Evolutionary conservation across 2,113 vertebrate genomes (phyloP), one percentile per base, ranked within the genome.

Genomic region (Eidolon helvum): DNA sequence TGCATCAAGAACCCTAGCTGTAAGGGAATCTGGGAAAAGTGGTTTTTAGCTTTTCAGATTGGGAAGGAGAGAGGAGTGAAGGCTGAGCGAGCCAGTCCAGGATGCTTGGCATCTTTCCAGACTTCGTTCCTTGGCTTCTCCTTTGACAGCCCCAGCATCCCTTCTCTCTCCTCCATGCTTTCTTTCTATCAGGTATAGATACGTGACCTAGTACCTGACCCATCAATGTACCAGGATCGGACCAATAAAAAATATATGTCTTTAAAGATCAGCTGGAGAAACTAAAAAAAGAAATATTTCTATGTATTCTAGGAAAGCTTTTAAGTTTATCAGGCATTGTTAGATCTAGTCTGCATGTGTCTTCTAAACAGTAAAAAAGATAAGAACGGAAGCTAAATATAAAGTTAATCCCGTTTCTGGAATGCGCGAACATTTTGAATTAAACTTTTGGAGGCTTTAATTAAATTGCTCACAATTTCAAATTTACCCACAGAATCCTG

Each of bases 401-500:
- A n/a, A 53, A 38, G 40, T n/a, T 7, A 80, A 63, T 57, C 24
- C 4, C 19, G 69, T 77, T 87, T 24, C 19, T 82, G 28, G 33
- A 83, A 48, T 66, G 21, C 35, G 79, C 12, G 74, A 84, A 68
- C 30, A 59, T 86, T 94, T 88, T 87, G 38, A 53, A 88, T 68
- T 92, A 68, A 92, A 38, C 35, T 83, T 92, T 66, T 74, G 79
- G 33, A 91, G 38, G n/a, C n/a, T 96, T 53, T 26, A 93, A 91
- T 87, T 87, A 90, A 90, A 86, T 96, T 94, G 82, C 77, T 96
- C 19, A 15, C 40, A 75, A 84, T 96, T 90, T 91, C 82, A 50
- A 79, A 53, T 78, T 94, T 15, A 3, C 24, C 57, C 21, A 40
- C 92, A 91, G 92, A 96, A 92, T 79, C 30, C 53, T 96, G 30